These are phyloP conservation scores for Criorhina ranunculi DNA, from an alignment of 2,888 invertebrate genomes.

Conservation along the genomic window DNA sequence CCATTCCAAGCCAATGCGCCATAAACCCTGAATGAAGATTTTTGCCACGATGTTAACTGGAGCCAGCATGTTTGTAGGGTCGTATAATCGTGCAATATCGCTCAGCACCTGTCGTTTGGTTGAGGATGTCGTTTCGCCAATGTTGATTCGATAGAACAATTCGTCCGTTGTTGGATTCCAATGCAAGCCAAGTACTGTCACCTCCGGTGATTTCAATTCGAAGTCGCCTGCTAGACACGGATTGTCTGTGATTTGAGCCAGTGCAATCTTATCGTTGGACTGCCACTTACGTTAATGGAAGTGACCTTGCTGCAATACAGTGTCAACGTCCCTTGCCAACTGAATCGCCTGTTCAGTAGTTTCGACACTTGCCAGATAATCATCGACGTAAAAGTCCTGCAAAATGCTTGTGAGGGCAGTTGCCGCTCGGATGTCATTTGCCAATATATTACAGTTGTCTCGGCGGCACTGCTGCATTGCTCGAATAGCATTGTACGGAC, in stretches of 20 bases:
- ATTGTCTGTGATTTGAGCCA: not conserved
- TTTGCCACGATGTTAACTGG: slow-evolving; percentile 39
- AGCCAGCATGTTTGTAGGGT: slow-evolving; percentile 41
- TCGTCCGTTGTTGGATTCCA: slow-evolving; percentile 32
- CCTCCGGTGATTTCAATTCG: not conserved
- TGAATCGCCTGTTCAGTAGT: slow-evolving; percentile 9
- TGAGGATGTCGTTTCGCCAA: slow-evolving; percentile 16
- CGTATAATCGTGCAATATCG: slow-evolving; percentile 18
- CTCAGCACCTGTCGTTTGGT: slow-evolving; percentile 34
- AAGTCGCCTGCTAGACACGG: not conserved
- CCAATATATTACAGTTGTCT: slow-evolving; percentile 28
- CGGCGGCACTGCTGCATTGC: slow-evolving; percentile 48
- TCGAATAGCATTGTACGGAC: slow-evolving; percentile 48
- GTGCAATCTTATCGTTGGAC: slow-evolving; percentile 20
- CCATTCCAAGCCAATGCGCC: slow-evolving; percentile 37
- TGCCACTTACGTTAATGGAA: slow-evolving; percentile 5
- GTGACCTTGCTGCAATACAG: slow-evolving; percentile 21
- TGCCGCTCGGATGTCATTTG: not conserved
- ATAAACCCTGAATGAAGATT: slow-evolving; percentile 35
- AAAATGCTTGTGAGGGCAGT: slow-evolving; percentile 24
- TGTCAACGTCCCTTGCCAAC: slow-evolving; percentile 6
- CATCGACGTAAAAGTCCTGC: slow-evolving; percentile 18
- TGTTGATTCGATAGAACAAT: slow-evolving; percentile 31
- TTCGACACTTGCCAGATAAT: slow-evolving; percentile 22
- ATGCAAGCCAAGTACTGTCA: slow-evolving; percentile 28